Percentiles rank a stretch among this genome's conserved stretches.
phyloP scores from a whole-genome alignment of 2,797 vertebrate genomes.

The Echiichthys vipera region DNA sequence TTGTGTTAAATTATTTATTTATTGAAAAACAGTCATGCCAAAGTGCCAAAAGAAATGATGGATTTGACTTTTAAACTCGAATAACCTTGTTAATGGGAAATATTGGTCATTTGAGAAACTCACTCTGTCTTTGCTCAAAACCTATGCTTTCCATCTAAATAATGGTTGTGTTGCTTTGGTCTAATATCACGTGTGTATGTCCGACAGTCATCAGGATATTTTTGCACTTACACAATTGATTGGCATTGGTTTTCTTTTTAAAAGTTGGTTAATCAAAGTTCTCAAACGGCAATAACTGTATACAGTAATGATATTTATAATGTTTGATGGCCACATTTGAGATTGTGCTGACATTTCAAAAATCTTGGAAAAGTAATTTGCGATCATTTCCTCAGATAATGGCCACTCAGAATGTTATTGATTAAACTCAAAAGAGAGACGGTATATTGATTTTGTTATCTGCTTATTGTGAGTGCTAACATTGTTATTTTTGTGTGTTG shows the following conservation, averaged over 20 bases:
- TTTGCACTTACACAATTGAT: neutral
- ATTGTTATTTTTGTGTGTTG: constrained; percentile 56
- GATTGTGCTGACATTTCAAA: constrained; percentile 71
- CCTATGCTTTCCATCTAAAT: neutral
- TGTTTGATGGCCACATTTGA: constrained; percentile 54
- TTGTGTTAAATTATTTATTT: constrained; percentile 29
- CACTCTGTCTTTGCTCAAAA: neutral
- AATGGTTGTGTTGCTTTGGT: neutral
- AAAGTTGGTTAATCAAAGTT: constrained; percentile 50
- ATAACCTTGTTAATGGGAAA: constrained; percentile 1
- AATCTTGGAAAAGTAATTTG: constrained; percentile 67
- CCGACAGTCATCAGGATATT: neutral
- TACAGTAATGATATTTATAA: constrained; percentile 43
- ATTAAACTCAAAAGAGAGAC: constrained; percentile 73
- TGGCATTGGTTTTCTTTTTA: constrained; percentile 23
- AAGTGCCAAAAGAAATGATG: constrained; percentile 48
- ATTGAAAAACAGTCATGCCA: constrained; percentile 29
- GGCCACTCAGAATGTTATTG: constrained; percentile 59
- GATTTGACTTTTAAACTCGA: constrained; percentile 41
- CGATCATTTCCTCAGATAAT: constrained; percentile 72
- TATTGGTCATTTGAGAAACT: constrained; percentile 13
- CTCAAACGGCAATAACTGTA: constrained; percentile 36
- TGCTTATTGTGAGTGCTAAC: constrained; percentile 59
- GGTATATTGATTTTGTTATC: constrained; percentile 71
- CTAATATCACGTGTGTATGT: neutral